Percentiles rank a stretch among this genome's conserved stretches.
Conservation (phyloP, 2,888 invertebrate genomes). For the Patella pellucida region DNA sequence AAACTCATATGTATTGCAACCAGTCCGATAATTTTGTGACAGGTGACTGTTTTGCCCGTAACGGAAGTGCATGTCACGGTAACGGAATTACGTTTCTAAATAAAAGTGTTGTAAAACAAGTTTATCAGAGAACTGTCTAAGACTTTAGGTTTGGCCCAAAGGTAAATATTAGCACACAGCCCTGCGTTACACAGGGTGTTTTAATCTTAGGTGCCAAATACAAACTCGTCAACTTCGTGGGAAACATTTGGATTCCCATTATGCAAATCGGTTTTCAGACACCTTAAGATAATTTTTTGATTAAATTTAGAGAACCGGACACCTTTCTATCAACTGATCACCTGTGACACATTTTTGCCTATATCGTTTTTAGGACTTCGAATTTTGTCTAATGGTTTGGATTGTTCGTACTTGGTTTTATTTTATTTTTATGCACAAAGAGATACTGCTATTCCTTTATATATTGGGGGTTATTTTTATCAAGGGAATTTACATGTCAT, state of each 20-base stretch:
- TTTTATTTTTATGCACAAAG: too few species aligned
- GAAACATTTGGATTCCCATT: slow-evolving; percentile 21
- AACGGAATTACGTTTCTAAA: too few species aligned
- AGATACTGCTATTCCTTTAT: slow-evolving; percentile 19
- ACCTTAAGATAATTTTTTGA: slow-evolving; percentile 21
- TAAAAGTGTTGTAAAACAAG: too few species aligned
- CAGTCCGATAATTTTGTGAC: too few species aligned
- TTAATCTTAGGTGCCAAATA: slow-evolving; percentile 28
- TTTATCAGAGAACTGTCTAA: too few species aligned
- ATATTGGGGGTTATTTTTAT: slow-evolving; percentile 21
- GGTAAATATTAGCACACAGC: slow-evolving; percentile 22
- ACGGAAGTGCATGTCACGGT: too few species aligned
- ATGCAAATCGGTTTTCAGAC: slow-evolving; percentile 16
- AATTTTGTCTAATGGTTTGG: too few species aligned
- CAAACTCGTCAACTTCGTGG: slow-evolving; percentile 25
- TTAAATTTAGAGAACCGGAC: slow-evolving; percentile 4
- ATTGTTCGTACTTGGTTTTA: too few species aligned
- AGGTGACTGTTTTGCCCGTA: too few species aligned
- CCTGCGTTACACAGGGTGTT: slow-evolving; percentile 24
- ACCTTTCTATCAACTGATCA: slow-evolving; percentile 23
- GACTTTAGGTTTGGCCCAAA: slow-evolving; percentile 31
- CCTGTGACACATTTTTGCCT: slow-evolving; percentile 19
- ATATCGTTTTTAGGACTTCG: too few species aligned
- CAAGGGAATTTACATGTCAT: slow-evolving; percentile 22
- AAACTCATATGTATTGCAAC: too few species aligned